These are phyloP conservation scores for Phytoseiulus persimilis DNA, from an alignment of 2,888 invertebrate species.

Conservation along the genomic window DNA sequence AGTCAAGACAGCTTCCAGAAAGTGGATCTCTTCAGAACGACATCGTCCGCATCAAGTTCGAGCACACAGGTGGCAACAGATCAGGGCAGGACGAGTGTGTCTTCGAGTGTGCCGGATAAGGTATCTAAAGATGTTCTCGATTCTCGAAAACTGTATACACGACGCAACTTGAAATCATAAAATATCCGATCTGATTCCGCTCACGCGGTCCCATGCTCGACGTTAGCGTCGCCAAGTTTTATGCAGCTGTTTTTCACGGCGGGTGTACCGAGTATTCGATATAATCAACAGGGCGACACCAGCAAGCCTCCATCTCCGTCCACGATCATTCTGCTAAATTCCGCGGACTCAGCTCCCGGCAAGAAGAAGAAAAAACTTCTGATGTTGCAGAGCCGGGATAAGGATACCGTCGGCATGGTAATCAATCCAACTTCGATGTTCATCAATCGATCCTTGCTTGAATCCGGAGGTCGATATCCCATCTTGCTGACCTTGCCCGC, in stretches of 20 bases:
- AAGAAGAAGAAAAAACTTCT: not conserved
- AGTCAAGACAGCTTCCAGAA: constrained; percentile 18
- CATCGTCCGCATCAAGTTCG: constrained; percentile 7
- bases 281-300: not conserved
- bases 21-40: not conserved
- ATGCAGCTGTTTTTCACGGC: too few species aligned
- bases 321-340: not conserved
- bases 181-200: too few species aligned
- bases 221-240: too few species aligned
- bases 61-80: constrained; percentile 9
- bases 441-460: too few species aligned
- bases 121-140: too few species aligned
- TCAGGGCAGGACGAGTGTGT: constrained; percentile 1
- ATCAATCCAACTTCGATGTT: not conserved
- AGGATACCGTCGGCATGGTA: not conserved
- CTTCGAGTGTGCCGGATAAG: constrained; percentile 8
- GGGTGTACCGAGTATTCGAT: not conserved
- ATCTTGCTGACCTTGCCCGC: too few species aligned
- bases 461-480: too few species aligned
- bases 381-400: not conserved
- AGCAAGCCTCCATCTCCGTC: not conserved
- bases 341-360: not conserved
- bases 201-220: too few species aligned
- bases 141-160: too few species aligned
- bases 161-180: too few species aligned